A percentile compares a stretch with the other conserved stretches of the same genome.
Conservation (phyloP, 2,888 invertebrate genomes). For the Nysson spinosus region DNA sequence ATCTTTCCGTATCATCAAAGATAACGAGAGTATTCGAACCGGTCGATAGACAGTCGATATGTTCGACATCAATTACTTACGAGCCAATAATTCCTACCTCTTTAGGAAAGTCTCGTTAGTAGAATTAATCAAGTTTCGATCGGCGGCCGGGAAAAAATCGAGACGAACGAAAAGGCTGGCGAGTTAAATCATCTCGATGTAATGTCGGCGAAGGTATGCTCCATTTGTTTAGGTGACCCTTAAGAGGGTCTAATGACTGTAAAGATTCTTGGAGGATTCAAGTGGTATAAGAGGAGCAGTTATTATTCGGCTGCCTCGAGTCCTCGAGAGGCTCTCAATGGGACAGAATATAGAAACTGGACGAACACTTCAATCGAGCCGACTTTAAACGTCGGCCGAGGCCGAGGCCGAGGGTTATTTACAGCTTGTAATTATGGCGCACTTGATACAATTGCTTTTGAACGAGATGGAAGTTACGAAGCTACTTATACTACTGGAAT, state of each 20-base stretch:
- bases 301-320: conserved; percentile 30
- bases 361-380: conserved; percentile 6
- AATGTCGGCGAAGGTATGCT: background rate
- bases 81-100: too few relatives aligned
- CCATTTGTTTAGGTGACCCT: conserved; percentile 20
- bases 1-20: too few relatives aligned
- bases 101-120: too few relatives aligned
- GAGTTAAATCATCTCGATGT: background rate
- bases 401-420: conserved; percentile 14
- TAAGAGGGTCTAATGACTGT: conserved; percentile 28
- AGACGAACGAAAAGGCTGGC: background rate
- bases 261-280: conserved; percentile 8
- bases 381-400: conserved; percentile 24
- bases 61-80: too few relatives aligned
- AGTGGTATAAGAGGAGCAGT: conserved; percentile 18
- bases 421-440: conserved; percentile 20
- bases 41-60: too few relatives aligned
- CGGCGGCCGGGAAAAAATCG: too few relatives aligned
- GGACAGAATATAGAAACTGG: conserved; percentile 19
- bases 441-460: too few relatives aligned
- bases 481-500: too few relatives aligned
- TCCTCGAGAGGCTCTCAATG: conserved; percentile 12
- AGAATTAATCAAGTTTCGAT: too few relatives aligned
- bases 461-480: too few relatives aligned
- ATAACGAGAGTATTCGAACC: too few relatives aligned